Evolutionary conservation across 2,113 vertebrate genomes (phyloP).

Genomic region (Pachyramphus minor): DNA sequence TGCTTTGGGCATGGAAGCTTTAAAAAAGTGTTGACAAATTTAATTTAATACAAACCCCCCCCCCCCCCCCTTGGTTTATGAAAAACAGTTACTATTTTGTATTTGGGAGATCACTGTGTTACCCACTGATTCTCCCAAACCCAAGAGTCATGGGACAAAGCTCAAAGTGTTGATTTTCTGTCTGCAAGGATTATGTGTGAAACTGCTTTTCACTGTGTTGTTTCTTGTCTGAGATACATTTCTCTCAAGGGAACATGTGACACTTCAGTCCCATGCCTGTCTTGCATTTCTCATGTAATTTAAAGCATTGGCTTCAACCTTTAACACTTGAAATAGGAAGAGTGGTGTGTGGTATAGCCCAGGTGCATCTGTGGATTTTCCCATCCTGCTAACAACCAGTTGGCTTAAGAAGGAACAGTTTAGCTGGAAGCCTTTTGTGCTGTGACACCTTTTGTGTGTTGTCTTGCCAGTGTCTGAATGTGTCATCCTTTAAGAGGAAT

Average conservation of each 20-base stretch:
- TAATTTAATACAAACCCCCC: neutral
- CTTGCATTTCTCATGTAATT: neutral
- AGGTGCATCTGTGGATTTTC: neutral
- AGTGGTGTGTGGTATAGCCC: neutral
- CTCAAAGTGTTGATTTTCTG: neutral
- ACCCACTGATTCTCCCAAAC: neutral
- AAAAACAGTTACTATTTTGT: neutral
- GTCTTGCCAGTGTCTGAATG: neutral
- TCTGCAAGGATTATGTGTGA: neutral
- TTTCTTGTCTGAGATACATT: neutral
- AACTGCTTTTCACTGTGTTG: neutral
- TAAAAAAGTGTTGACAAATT: neutral
- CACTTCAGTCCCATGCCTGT: neutral
- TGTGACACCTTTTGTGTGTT: neutral
- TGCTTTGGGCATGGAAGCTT: neutral
- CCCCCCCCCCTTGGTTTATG: accelerated
- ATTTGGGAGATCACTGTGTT: neutral
- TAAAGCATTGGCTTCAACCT: constrained; percentile 25
- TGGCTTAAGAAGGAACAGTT: neutral
- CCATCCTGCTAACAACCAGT: neutral
- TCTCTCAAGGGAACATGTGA: neutral
- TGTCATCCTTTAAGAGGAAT: neutral
- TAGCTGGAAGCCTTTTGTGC: neutral
- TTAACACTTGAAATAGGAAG: neutral
- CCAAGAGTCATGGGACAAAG: neutral